Evolutionary conservation across 2,888 invertebrate genomes (phyloP), one percentile per base, ranked within the genome.

Genomic region (Harpalus rubripes): DNA sequence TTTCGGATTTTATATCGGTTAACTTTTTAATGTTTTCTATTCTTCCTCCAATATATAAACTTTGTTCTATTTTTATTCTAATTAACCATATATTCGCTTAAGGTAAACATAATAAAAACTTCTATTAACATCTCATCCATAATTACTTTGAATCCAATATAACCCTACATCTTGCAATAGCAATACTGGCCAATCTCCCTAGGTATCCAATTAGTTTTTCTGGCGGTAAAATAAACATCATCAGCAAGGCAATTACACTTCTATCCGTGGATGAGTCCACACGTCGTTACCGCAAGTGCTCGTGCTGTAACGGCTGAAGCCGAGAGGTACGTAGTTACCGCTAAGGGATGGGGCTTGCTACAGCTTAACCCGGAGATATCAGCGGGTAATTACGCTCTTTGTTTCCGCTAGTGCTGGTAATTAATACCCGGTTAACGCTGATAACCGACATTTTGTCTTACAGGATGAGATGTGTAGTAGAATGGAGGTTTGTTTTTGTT

Each of bases 371-470:
- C 72, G 16, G 72, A 68, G 72, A 44, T 74, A 74, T 74, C 72
- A 74, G 44, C 44, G 44, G 18, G 44, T 74, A 74, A 74, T 74
- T 74, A 74, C 72, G 72, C 26, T 74, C 72, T 74, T 74, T 74
- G 72, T 74, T 74, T 74, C 72, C 72, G 44, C 41, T 15, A n/a
- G 41, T 74, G 15, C 41, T 74, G 41, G 72, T 74, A 74, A 74
- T 74, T 74, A 41, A 44, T 74, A 74, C 44, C 44, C 72, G 72
- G 72, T 41, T 74, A 74, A 44, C 8, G 44, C 44, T 74, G 41
- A 44, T 74, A 74, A 74, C 72, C 72, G n/a, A 44, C 44, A 44
- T 74, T 74, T 74, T 74, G 72, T 74, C 72, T 74, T 74, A n/a
- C 39, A 12, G 72, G 44, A 32, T 15, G 32, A 18, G 15, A 41